Evolutionary conservation across 2,888 invertebrate genomes (phyloP).

Genomic region (Melanostoma scalare): DNA sequence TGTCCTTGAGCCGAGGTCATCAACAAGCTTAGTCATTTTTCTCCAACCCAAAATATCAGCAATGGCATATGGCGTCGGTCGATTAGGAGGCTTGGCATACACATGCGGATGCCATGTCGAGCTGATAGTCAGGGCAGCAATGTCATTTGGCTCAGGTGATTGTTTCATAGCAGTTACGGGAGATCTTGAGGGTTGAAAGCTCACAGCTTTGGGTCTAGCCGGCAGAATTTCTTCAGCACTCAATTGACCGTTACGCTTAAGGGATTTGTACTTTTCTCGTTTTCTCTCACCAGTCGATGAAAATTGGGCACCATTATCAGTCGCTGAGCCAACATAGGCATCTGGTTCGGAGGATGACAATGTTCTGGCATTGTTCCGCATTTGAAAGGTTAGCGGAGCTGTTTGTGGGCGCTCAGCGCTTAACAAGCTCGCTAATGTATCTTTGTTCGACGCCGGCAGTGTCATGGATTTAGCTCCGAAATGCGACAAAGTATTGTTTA

Average conservation of each 20-base stretch:
- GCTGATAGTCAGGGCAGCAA: conserved; percentile 38
- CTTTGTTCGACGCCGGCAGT: conserved; percentile 44
- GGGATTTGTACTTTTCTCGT: conserved; percentile 29
- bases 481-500: conserved; percentile 49
- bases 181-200: conserved; percentile 35
- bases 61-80: conserved; percentile 93
- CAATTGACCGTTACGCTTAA: conserved; percentile 53
- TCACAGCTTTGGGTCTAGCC: conserved; percentile 25
- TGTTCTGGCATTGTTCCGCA: conserved; percentile 48
- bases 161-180: conserved; percentile 23
- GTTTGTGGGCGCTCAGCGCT: conserved; percentile 64
- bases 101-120: conserved; percentile 94
- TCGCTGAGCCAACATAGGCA: conserved; percentile 13
- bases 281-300: conserved; percentile 33
- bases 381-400: conserved; percentile 64
- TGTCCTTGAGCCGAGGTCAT: conserved; percentile 29
- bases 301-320: background rate
- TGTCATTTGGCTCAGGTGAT: conserved; percentile 44
- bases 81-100: conserved; percentile 90
- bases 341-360: conserved; percentile 43
- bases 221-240: conserved; percentile 47
- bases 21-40: conserved; percentile 30
- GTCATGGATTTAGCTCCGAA: conserved; percentile 57
- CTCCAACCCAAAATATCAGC: conserved; percentile 91
- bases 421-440: conserved; percentile 53